phyloP scores from a whole-genome alignment of 2,113 vertebrate genomes.

The Tretioscincus oriximinensis region DNA sequence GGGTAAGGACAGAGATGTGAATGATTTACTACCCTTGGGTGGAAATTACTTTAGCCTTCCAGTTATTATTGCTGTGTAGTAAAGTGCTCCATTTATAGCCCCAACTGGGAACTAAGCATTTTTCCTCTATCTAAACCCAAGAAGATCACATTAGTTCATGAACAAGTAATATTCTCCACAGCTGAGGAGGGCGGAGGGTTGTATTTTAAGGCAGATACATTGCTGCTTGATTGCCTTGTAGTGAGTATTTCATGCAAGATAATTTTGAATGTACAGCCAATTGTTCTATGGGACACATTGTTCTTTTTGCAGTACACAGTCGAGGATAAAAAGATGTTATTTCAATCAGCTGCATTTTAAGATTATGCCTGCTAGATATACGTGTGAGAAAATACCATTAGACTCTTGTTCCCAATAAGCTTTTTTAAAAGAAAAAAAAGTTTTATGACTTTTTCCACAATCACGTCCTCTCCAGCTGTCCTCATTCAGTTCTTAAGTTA shows the following conservation, averaged over 20 bases:
- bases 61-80: constrained; percentile 30
- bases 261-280: background rate
- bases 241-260: background rate
- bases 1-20: background rate
- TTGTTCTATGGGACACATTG: background rate
- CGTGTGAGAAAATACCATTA: background rate
- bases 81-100: constrained; percentile 45
- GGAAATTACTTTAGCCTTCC: constrained; percentile 45
- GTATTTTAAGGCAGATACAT: constrained; percentile 11
- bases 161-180: constrained; percentile 41
- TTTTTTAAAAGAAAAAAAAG: background rate
- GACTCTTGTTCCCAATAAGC: background rate
- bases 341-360: constrained; percentile 29
- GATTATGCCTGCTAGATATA: constrained; percentile 2
- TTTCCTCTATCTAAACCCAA: constrained; percentile 48
- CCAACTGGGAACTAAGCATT: constrained; percentile 24
- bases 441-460: background rate
- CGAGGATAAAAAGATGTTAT: background rate
- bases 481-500: background rate
- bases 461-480: background rate
- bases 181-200: constrained; percentile 10
- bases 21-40: constrained; percentile 26
- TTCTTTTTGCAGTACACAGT: background rate
- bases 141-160: constrained; percentile 44
- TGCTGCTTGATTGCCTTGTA: background rate